Conservation (phyloP, 2,888 invertebrate species). For the Aphodius granarius region DNA sequence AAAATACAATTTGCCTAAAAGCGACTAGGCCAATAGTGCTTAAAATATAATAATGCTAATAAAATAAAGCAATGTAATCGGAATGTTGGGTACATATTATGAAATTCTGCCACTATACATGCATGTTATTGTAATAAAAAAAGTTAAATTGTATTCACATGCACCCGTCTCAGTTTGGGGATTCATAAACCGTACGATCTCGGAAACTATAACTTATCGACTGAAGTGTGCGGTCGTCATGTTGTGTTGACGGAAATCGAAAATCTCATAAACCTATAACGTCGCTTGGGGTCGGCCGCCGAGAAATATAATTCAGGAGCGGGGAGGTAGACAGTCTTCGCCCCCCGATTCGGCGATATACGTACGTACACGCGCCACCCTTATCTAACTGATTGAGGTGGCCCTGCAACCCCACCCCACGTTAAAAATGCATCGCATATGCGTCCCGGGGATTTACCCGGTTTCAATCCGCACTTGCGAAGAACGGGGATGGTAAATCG, state of each 20-base stretch:
- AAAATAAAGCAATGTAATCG: no score
- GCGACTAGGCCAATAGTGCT: no score
- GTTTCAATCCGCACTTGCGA: constrained; percentile 24
- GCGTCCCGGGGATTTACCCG: constrained; percentile 19
- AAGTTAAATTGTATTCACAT: not conserved
- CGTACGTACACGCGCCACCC: not conserved
- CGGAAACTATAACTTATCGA: not conserved
- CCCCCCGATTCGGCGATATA: not conserved
- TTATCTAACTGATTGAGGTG: not conserved
- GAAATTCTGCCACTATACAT: no score
- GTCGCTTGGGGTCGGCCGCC: not conserved
- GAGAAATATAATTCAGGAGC: constrained; percentile 7
- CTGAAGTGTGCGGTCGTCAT: constrained; percentile 40
- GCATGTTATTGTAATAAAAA: not conserved
- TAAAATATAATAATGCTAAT: no score
- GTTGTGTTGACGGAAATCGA: constrained; percentile 51
- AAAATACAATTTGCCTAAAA: no score
- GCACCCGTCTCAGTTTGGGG: not conserved
- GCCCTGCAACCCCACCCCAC: not conserved
- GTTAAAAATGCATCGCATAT: constrained; percentile 26
- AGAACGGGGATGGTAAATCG: constrained; percentile 7
- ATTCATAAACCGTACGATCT: not conserved
- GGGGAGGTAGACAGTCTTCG: not conserved
- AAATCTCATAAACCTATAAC: constrained; percentile 44
- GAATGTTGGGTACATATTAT: no score